These are phyloP conservation scores for Anoplopoma fimbria DNA, from an alignment of 2,113 vertebrate genomes.

Conservation along the genomic window DNA sequence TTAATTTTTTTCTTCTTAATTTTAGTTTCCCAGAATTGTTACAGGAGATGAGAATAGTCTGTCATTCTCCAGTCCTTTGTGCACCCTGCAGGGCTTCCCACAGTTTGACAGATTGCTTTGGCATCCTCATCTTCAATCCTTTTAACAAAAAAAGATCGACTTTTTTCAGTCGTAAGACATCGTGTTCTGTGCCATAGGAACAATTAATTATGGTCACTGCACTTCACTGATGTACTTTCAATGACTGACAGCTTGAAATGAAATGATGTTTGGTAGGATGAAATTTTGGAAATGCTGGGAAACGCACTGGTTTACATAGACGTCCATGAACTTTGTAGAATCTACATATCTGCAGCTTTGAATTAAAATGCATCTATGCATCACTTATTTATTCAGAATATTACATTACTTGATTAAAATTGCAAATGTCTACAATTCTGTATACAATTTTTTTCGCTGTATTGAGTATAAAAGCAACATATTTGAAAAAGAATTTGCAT, in stretches of 20 bases:
- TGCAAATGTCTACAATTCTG: background rate
- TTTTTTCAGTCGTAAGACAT: background rate
- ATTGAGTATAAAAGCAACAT: background rate
- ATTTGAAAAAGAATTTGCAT: background rate
- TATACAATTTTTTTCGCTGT: background rate
- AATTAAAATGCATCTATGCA: background rate
- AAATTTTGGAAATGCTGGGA: background rate
- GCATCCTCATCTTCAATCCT: background rate
- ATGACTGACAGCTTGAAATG: background rate
- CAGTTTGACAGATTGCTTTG: constrained; percentile 31
- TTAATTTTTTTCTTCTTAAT: background rate
- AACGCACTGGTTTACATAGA: background rate
- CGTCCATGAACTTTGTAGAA: background rate
- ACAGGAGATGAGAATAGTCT: background rate
- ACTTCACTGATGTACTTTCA: background rate
- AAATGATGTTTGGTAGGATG: background rate
- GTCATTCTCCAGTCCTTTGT: background rate
- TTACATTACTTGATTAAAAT: background rate
- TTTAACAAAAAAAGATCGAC: constrained; percentile 1
- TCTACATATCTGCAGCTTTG: background rate
- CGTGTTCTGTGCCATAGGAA: background rate
- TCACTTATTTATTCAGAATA: background rate
- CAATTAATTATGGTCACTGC: background rate
- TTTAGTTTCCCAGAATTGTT: background rate
- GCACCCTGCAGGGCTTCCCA: background rate